These are phyloP conservation scores for Hydrocynus forskahlii DNA, from an alignment of 2,797 vertebrate genomes.

Conservation along the genomic window DNA sequence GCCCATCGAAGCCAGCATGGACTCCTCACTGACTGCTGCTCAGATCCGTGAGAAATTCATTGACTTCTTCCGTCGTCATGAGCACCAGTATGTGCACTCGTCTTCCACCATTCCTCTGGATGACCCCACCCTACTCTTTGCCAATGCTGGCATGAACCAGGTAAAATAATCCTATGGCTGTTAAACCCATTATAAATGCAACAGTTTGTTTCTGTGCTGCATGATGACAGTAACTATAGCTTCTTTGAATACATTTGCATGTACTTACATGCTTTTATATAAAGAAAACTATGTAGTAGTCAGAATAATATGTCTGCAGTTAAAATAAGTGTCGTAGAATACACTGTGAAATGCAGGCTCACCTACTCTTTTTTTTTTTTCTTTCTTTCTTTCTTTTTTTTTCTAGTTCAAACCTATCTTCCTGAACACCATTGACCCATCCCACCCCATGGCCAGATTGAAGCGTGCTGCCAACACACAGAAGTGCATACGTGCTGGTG, in stretches of 20 bases:
- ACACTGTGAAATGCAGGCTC: neutral
- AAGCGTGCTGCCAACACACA: conserved; percentile 94
- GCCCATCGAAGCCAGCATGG: conserved; percentile 81
- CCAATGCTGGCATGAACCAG: conserved; percentile 99
- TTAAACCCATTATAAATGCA: neutral
- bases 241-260: conserved; percentile 3
- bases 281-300: neutral
- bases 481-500: conserved; percentile 97
- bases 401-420: conserved; percentile 97
- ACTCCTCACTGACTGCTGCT: conserved; percentile 82
- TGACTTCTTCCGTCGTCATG: conserved; percentile 87
- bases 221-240: neutral
- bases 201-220: neutral
- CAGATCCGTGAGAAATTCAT: conserved; percentile 96
- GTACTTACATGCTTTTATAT: neutral
- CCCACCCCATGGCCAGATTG: conserved; percentile 93
- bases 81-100: conserved; percentile 93
- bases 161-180: conserved; percentile 67
- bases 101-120: conserved; percentile 92
- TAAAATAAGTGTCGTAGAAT: too few species aligned
- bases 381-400: neutral
- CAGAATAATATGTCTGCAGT: neutral
- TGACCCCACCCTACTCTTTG: conserved; percentile 96
- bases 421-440: conserved; percentile 96
- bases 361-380: neutral